phyloP scores from a whole-genome alignment of 1,140 invertebrate species.

The Fragariocoptes setiger region DNA sequence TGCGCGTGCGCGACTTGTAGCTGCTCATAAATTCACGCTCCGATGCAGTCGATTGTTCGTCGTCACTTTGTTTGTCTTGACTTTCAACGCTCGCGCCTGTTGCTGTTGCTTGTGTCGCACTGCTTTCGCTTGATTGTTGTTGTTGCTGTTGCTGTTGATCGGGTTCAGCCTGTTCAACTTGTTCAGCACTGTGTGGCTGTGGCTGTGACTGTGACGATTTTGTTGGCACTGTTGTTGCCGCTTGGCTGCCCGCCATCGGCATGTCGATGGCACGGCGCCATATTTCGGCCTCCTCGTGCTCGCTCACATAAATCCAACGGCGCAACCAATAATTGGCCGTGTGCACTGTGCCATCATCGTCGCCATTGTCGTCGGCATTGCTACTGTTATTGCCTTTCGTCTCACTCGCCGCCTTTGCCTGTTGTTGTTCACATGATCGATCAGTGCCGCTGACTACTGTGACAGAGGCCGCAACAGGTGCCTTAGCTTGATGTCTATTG shows the following conservation, averaged over 20 bases:
- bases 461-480: too few species aligned
- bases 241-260: not conserved
- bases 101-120: not conserved
- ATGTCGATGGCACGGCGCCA: not conserved
- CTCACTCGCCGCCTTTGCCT: not conserved
- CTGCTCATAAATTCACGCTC: conserved; percentile 51
- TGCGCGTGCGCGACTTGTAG: conserved; percentile 51
- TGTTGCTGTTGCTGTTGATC: not conserved
- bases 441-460: too few species aligned
- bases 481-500: too few species aligned
- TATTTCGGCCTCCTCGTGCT: not conserved
- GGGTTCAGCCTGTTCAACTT: not conserved
- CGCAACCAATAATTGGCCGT: not conserved
- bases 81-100: not conserved
- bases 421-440: too few species aligned
- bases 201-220: not conserved
- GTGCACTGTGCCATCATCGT: not conserved
- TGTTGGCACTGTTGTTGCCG: not conserved
- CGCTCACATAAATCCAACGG: not conserved
- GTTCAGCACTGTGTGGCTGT: not conserved
- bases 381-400: not conserved
- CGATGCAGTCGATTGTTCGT: conserved; percentile 37
- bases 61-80: not conserved
- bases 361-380: not conserved
- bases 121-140: not conserved